Conservation (phyloP, 2,888 invertebrate species). For the Tetragonisca angustula region DNA sequence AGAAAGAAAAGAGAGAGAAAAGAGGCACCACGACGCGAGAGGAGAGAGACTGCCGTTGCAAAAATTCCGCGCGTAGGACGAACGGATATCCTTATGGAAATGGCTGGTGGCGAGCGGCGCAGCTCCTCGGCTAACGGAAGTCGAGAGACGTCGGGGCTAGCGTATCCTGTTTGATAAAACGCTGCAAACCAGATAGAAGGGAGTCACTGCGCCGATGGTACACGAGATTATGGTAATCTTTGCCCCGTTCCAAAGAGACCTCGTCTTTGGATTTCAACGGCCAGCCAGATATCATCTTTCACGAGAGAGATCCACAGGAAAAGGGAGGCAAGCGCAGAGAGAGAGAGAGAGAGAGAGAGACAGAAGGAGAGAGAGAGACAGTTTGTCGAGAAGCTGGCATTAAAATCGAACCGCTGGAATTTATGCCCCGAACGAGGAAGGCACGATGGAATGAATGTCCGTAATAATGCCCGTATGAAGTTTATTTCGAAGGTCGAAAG, state of each 20-base stretch:
- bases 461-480: background rate
- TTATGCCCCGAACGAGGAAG: background rate
- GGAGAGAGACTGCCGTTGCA: conserved; percentile 26
- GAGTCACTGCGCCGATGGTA: conserved; percentile 38
- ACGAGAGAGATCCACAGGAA: background rate
- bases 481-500: background rate
- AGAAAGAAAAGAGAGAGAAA: background rate
- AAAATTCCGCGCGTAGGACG: conserved; percentile 60
- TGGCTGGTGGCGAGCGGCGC: conserved; percentile 35
- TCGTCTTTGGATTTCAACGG: conserved; percentile 44
- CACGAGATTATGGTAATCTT: conserved; percentile 55
- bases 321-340: background rate
- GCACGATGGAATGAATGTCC: background rate
- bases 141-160: conserved; percentile 25
- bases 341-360: background rate
- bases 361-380: background rate
- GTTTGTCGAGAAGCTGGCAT: background rate
- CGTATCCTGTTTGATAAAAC: conserved; percentile 52
- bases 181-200: conserved; percentile 46
- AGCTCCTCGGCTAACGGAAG: conserved; percentile 44
- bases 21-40: conserved; percentile 1
- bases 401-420: background rate
- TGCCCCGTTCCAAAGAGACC: conserved; percentile 33
- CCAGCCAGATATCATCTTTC: conserved; percentile 7
- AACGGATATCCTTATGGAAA: conserved; percentile 68